phyloP scores from a whole-genome alignment of 2,888 invertebrate genomes.

The Synanthedon vespiformis region DNA sequence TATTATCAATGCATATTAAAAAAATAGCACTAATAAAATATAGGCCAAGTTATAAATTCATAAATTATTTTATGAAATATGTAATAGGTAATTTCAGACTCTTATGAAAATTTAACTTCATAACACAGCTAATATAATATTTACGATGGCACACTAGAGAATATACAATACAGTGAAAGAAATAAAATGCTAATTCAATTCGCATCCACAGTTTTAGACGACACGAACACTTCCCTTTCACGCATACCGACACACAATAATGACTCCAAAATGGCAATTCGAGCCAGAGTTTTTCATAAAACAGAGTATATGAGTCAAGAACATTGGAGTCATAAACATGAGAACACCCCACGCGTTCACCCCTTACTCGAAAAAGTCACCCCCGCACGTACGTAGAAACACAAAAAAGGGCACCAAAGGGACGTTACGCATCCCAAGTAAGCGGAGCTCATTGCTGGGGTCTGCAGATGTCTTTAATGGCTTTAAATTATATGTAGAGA shows the following conservation, averaged over 20 bases:
- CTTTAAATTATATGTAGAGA: conserved; percentile 69
- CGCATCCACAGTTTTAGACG: conserved; percentile 11
- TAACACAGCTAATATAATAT: too few relatives aligned
- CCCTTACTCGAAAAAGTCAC: conserved; percentile 68
- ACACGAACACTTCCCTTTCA: conserved; percentile 14
- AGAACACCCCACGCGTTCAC: conserved; percentile 58
- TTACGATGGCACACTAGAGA: too few relatives aligned
- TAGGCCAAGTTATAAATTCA: too few relatives aligned
- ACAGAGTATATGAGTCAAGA: conserved; percentile 64
- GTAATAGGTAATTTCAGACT: too few relatives aligned
- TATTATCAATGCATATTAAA: too few relatives aligned
- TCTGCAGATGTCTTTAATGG: conserved; percentile 70
- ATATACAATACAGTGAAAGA: neutral
- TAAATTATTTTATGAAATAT: too few relatives aligned
- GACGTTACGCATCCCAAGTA: conserved; percentile 65
- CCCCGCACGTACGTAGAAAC: conserved; percentile 63
- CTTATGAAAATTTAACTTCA: too few relatives aligned
- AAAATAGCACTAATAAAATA: too few relatives aligned
- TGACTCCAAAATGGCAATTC: conserved; percentile 51
- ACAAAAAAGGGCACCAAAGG: conserved; percentile 65
- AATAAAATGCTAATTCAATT: conserved; percentile 31
- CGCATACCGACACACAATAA: conserved; percentile 41
- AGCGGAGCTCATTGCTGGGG: conserved; percentile 60
- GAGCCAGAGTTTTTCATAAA: conserved; percentile 59
- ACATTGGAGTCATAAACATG: conserved; percentile 61